Evolutionary conservation across 2,888 invertebrate species (phyloP).

Genomic region (Euplagia quadripunctaria): DNA sequence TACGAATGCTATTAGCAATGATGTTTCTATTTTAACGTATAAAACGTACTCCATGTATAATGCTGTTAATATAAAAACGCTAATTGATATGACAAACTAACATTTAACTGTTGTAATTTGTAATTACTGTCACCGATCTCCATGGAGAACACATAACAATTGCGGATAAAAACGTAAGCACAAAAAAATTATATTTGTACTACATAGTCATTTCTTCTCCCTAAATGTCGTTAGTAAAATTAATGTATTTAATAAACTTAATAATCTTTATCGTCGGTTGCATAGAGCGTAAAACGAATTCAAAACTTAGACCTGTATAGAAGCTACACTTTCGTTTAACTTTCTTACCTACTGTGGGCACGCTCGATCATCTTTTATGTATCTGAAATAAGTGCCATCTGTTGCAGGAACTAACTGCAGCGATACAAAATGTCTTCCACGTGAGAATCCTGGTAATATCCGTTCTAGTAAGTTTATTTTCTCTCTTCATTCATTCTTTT

Average conservation of each 20-base stretch:
- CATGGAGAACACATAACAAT: too few relatives aligned
- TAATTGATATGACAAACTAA: too few relatives aligned
- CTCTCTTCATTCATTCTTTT: not conserved
- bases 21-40: too few relatives aligned
- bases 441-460: slow-evolving; percentile 42
- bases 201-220: too few relatives aligned
- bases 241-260: not conserved
- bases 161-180: too few relatives aligned
- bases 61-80: too few relatives aligned
- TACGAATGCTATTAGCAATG: too few relatives aligned
- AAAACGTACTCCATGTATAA: too few relatives aligned
- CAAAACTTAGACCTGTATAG: not conserved
- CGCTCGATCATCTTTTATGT: slow-evolving; percentile 37
- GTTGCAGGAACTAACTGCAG: slow-evolving; percentile 28
- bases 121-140: too few relatives aligned
- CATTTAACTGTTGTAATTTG: too few relatives aligned
- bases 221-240: too few relatives aligned
- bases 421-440: slow-evolving; percentile 38
- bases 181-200: too few relatives aligned
- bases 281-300: not conserved
- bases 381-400: slow-evolving; percentile 34
- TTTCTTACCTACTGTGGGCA: not conserved
- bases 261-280: not conserved
- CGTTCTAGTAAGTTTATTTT: slow-evolving; percentile 25
- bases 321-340: not conserved